Evolutionary conservation across 2,113 vertebrate genomes (phyloP).

Genomic region (Neolamprologus kungweensis): DNA sequence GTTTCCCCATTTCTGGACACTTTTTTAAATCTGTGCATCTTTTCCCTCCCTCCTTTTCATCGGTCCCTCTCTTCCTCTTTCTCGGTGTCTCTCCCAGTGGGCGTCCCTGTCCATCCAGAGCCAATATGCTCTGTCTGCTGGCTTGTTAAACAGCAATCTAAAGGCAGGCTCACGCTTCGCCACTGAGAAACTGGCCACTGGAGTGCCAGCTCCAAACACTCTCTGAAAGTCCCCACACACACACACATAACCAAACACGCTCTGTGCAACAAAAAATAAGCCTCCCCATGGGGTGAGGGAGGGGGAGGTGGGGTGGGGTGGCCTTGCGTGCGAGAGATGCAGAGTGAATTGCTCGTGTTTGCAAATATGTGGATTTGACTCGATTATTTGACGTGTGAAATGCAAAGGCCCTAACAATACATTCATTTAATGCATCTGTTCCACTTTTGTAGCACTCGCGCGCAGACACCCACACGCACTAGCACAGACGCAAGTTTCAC

Average conservation of each 20-base stretch:
- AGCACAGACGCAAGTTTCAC: neutral
- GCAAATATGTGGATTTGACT: constrained; percentile 20
- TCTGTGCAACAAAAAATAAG: neutral
- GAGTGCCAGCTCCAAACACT: constrained; percentile 49
- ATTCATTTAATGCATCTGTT: neutral
- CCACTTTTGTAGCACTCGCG: neutral
- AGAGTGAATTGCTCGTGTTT: neutral
- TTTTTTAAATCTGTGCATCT: neutral
- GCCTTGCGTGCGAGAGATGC: neutral
- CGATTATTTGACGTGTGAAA: constrained; percentile 4
- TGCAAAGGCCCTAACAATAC: neutral
- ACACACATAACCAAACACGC: neutral
- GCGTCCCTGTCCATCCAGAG: constrained; percentile 52
- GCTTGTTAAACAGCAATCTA: constrained; percentile 73
- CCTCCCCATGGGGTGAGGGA: neutral
- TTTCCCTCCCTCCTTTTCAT: neutral
- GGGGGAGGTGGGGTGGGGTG: neutral
- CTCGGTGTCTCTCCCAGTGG: constrained; percentile 31
- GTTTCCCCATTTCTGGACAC: neutral
- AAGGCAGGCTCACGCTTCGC: constrained; percentile 68
- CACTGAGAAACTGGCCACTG: constrained; percentile 58
- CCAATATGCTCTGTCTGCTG: constrained; percentile 65
- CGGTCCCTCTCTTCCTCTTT: neutral
- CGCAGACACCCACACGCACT: neutral
- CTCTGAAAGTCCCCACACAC: neutral